Base-by-base conservation (phyloP, 1,140 invertebrate genomes). In the Oryctes rhinoceros region DNA sequence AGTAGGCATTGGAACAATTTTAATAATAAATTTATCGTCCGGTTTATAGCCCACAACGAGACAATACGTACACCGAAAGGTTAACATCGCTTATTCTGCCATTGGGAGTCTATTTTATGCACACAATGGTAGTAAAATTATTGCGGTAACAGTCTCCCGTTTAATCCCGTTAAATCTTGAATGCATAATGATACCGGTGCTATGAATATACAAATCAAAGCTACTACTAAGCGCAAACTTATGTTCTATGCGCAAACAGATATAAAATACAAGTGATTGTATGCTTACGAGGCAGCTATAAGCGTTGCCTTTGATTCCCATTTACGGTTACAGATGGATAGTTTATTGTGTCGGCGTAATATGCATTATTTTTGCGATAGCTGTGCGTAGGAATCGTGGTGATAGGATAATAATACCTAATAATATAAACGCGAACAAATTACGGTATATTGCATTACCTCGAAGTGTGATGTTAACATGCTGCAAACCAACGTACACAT, bases 401-500 rank as follows among this genome's bases (percentile, higher is more conserved):
- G n/a, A 48, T 39, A 76, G 15, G 11, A 44, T 24, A 76, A n/a
- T n/a, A 76, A 47, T 48, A n/a, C 20, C 30, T 76, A 74, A 24
- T 30, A 24, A 4, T 74, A 24, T 76, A 5, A 24, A 20, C 75
- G 39, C 39, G 44, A 15, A 47, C 15, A 44, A n/a, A 76, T 76
- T 76, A 15, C 44, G n/a, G 13, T 76, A 59, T n/a, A n/a, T 44
- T 9, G 49, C 77, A 62, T 15, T 53, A 98, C 97, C 94, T 90
- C 92, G 93, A 79, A 99, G 91, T 39, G 98, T 98, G 81, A 99
- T 96, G 88, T 99, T 99, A 87, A 99, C 95, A 87, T 98, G 96
- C 85, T 94, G 94, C 13, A 99, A 90, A 39, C 98, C 98, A 83
- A 99, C 95, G 85, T 96, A 94, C 35, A 98, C 95, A 7, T 96